Evolutionary conservation across 2,113 vertebrate species (phyloP), one percentile per base, ranked within the genome.

Genomic region (Ochotona princeps): DNA sequence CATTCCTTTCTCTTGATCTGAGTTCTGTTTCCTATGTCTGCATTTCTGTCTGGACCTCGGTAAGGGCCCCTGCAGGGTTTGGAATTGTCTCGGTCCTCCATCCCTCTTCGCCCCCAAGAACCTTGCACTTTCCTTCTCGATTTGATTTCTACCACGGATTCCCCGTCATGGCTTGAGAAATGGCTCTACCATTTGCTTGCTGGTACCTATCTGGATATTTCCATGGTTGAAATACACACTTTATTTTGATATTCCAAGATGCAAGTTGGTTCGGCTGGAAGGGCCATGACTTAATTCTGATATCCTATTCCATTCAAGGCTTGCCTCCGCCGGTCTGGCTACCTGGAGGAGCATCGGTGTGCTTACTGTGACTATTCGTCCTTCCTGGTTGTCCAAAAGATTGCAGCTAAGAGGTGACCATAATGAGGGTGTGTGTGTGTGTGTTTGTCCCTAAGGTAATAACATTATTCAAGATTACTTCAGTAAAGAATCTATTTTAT

Each of bases 381-480:
- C 30, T 8, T 17, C 23, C 18, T 38, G 8, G 0, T 20, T 83
- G 4, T 15, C 47, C 61, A 57, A n/a, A 89, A 32, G 61, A 47
- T 85, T 61, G 26, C 44, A 83, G 65, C 26, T 70, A 70, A 10
- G 74, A 51, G 20, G 6, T 66, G 6, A 7, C 65, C 83, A 4
- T 32, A 93, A 94, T 79, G 23, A 88, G 6, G 60, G 38, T 44
- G 38, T 44, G 38, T 44, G 38, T 44, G 38, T 44, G 38, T n/a
- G 78, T 44, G 38, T 44, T 86, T 32, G 63, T 67, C 90, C 44
- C 47, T 80, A 76, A 72, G 92, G 25, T 72, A 61, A 3, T 82
- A 91, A 69, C 25, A 7, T 51, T 81, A 84, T 60, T 89, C 93
- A 35, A 83, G 30, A 54, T 89, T 83, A 44, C 26, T 63, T 92